These are phyloP conservation scores for Ophiothrix spiculata DNA, from an alignment of 35 echinoderm and acorn worm genomes.

Conservation along the genomic window DNA sequence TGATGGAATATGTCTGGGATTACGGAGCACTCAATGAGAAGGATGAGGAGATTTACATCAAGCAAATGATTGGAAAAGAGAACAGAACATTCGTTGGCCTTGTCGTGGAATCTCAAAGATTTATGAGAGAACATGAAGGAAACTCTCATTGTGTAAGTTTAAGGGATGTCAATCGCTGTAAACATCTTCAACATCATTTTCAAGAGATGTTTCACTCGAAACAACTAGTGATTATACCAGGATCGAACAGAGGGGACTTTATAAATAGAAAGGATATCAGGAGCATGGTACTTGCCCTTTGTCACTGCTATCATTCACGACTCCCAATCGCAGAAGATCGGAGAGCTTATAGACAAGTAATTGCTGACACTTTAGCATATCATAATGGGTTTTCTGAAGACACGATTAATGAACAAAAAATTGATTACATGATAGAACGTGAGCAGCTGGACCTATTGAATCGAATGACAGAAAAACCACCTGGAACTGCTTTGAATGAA, in stretches of 20 bases:
- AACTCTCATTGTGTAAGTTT: conserved; percentile 37
- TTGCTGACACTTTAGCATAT: background rate
- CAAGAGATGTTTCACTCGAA: background rate
- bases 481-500: conserved; percentile 24
- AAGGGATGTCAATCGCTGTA: conserved; percentile 20
- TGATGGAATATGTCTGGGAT: conserved; percentile 49
- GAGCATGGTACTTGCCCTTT: conserved; percentile 2
- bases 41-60: conserved; percentile 22
- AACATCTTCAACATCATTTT: conserved; percentile 8
- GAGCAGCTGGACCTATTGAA: conserved; percentile 31
- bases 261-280: background rate
- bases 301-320: conserved; percentile 35
- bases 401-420: background rate
- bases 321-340: conserved; percentile 4
- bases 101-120: conserved; percentile 20
- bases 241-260: background rate
- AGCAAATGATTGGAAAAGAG: background rate
- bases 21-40: conserved; percentile 33
- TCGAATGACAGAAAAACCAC: conserved; percentile 9
- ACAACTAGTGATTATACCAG: background rate
- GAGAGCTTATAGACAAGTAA: conserved; percentile 5
- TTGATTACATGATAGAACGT: conserved; percentile 10
- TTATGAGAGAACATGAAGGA: conserved; percentile 11
- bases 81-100: conserved; percentile 14
- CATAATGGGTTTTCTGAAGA: background rate